Evolutionary conservation across 2,888 invertebrate species (phyloP).

Genomic region (Lamellibrachia satsuma): DNA sequence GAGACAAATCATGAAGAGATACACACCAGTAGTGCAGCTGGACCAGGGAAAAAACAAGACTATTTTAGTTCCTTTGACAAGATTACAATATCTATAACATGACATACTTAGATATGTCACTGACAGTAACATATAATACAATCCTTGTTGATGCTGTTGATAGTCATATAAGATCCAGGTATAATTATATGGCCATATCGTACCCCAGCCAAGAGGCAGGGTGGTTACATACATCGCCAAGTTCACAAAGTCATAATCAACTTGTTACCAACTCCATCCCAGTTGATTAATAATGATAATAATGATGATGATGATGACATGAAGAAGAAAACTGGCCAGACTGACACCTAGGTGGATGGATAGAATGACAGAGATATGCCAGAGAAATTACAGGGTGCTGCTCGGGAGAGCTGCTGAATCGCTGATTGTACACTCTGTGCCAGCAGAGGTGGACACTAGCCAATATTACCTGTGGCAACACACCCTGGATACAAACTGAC

Average conservation of each 20-base stretch:
- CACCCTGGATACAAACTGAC: neutral
- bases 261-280: neutral
- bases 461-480: neutral
- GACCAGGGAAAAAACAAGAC: neutral
- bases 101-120: neutral
- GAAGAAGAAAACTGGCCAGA: neutral
- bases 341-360: neutral
- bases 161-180: neutral
- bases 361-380: neutral
- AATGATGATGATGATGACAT: neutral
- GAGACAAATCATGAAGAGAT: neutral
- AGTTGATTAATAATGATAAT: neutral
- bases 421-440: neutral
- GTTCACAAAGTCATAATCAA: neutral
- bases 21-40: no score
- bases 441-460: constrained; percentile 8
- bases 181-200: neutral
- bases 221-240: neutral
- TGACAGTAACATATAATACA: neutral
- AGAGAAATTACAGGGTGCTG: no score
- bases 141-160: neutral
- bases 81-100: neutral
- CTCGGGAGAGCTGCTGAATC: no score
- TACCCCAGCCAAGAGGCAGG: neutral
- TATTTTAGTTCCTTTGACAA: neutral